Conservation (phyloP, 2,888 invertebrate genomes). For the Platycnemis pennipes region DNA sequence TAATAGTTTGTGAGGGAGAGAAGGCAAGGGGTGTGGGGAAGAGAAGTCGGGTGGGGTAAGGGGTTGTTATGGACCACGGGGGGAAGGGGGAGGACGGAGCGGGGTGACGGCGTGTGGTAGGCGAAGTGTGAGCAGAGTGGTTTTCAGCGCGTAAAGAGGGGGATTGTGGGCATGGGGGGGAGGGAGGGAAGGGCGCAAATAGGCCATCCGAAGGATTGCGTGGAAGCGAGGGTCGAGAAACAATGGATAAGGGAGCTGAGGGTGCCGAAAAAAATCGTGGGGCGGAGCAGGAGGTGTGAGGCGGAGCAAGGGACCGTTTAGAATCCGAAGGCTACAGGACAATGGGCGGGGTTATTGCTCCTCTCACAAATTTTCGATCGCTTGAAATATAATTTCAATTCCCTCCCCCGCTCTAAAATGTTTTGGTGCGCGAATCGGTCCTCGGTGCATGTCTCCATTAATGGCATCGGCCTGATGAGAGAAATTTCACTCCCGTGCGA, state of each 20-base stretch:
- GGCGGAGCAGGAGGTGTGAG: background rate
- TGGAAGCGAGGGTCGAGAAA: background rate
- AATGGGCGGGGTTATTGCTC: background rate
- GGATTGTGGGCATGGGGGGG: background rate
- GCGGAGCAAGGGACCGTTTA: background rate
- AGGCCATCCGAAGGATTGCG: background rate
- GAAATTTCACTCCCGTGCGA: too few species aligned
- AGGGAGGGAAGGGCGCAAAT: background rate
- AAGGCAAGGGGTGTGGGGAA: background rate
- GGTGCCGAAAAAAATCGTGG: background rate
- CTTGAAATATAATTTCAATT: background rate
- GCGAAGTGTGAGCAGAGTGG: conserved; percentile 21
- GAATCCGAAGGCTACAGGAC: background rate
- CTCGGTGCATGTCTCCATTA: too few species aligned
- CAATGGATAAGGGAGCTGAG: background rate
- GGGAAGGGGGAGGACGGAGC: background rate
- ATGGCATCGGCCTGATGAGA: too few species aligned
- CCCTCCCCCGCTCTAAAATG: background rate
- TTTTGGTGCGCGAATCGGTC: too few species aligned
- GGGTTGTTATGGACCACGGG: too few species aligned
- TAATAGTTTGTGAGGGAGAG: background rate
- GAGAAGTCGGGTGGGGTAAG: background rate
- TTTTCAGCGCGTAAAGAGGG: background rate
- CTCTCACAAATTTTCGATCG: background rate
- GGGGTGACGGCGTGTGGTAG: background rate